These are phyloP conservation scores for Caenorhabditis remanei DNA, from an alignment of 1,140 invertebrate genomes.

Conservation along the genomic window DNA sequence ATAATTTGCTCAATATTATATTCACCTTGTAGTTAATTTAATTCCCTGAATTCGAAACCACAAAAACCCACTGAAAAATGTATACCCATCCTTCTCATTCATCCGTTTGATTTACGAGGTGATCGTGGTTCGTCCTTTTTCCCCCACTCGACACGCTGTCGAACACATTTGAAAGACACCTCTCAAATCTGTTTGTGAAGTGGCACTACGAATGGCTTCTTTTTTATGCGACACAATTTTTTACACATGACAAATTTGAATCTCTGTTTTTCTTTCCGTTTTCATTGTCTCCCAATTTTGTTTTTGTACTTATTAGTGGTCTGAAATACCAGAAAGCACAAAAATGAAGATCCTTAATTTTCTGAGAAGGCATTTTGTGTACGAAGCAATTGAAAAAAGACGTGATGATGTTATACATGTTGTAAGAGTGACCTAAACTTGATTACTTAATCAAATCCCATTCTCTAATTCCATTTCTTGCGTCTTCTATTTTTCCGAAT, in stretches of 20 bases:
- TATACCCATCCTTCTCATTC: background rate
- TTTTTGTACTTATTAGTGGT: background rate
- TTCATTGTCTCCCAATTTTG: slow-evolving; percentile 15
- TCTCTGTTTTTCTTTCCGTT: background rate
- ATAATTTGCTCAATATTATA: too few relatives aligned
- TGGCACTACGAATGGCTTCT: background rate
- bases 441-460: slow-evolving; percentile 23
- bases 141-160: background rate
- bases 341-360: background rate
- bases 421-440: slow-evolving; percentile 22
- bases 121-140: slow-evolving; percentile 17
- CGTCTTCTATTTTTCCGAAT: background rate
- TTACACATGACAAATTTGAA: slow-evolving; percentile 43
- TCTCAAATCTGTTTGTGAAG: slow-evolving; percentile 43
- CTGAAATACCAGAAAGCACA: background rate
- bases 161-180: slow-evolving; percentile 41
- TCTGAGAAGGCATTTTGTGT: background rate
- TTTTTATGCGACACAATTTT: slow-evolving; percentile 28
- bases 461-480: slow-evolving; percentile 4
- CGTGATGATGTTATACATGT: background rate
- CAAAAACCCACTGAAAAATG: background rate
- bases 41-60: too few relatives aligned
- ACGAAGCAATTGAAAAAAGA: background rate
- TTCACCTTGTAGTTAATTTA: too few relatives aligned
- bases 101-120: slow-evolving; percentile 6